A percentile compares a stretch with the other conserved stretches of the same genome.
Evolutionary conservation across 1,140 invertebrate species (phyloP).

Genomic region (Apis dorsata): DNA sequence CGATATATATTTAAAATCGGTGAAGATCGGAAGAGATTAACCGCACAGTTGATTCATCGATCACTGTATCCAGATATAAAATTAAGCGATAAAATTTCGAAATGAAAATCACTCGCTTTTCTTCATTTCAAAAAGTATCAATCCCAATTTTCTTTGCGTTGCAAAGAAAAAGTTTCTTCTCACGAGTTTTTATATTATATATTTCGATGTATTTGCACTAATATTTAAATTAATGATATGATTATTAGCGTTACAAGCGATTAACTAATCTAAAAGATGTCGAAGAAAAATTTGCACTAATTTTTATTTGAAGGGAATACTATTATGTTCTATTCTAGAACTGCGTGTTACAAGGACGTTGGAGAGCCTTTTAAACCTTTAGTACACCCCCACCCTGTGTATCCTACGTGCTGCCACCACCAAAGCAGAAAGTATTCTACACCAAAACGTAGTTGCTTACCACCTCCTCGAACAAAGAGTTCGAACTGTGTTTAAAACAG

Average conservation of each 20-base stretch:
- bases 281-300: constrained; percentile 1
- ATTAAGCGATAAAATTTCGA: not conserved
- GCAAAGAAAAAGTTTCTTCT: not conserved
- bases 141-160: not conserved
- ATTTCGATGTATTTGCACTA: not conserved
- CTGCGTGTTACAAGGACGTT: constrained; percentile 75
- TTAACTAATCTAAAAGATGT: no score
- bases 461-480: constrained; percentile 33
- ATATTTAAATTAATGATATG: not conserved
- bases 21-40: not conserved
- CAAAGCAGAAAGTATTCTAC: constrained; percentile 55
- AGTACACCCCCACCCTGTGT: constrained; percentile 63
- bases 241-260: not conserved
- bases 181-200: not conserved
- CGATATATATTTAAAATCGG: not conserved
- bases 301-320: constrained; percentile 21
- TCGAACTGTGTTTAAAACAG: constrained; percentile 33
- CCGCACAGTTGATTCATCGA: constrained; percentile 38
- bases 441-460: constrained; percentile 53
- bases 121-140: not conserved
- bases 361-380: constrained; percentile 77
- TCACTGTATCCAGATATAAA: constrained; percentile 6
- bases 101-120: not conserved
- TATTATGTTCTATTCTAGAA: constrained; percentile 68
- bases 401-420: constrained; percentile 67